Evolutionary conservation across 2,888 invertebrate species (phyloP).

Genomic region (Oscheius sp.): DNA sequence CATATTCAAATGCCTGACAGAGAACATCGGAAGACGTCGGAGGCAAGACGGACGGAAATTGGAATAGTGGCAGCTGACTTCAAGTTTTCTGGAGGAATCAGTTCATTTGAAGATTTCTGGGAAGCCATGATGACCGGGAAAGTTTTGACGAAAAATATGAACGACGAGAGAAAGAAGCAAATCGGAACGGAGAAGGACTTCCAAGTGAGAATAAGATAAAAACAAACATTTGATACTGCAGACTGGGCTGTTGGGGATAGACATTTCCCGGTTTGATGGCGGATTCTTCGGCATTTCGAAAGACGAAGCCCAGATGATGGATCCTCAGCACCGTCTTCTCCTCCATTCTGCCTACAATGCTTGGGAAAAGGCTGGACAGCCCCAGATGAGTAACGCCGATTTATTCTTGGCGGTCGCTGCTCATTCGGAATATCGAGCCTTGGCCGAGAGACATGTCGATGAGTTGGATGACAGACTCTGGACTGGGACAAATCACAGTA

Average conservation of each 20-base stretch:
- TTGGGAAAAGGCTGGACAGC: conserved; percentile 75
- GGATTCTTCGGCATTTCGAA: conserved; percentile 53
- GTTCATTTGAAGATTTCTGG: conserved; percentile 49
- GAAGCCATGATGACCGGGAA: conserved; percentile 47
- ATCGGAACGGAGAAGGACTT: conserved; percentile 39
- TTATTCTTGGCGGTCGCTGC: conserved; percentile 49
- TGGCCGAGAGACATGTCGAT: conserved; percentile 44
- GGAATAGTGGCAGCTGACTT: conserved; percentile 21
- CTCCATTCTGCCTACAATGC: conserved; percentile 87
- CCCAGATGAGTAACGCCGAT: conserved; percentile 44
- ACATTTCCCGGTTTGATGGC: conserved; percentile 51
- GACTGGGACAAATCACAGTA: conserved; percentile 52
- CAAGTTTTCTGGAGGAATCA: conserved; percentile 23
- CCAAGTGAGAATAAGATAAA: not conserved
- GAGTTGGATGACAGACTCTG: conserved; percentile 50
- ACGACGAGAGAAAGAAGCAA: conserved; percentile 42
- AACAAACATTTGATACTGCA: not conserved
- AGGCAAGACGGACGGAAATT: not conserved
- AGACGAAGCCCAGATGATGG: conserved; percentile 80
- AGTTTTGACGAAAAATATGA: conserved; percentile 38
- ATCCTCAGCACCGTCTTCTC: conserved; percentile 89
- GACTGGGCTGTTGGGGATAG: conserved; percentile 41
- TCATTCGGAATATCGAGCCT: conserved; percentile 48
- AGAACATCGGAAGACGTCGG: conserved; percentile 6
- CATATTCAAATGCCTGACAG: not conserved